Base-by-base conservation (phyloP, 2,888 invertebrate genomes). In the Tryphoninae sp. region DNA sequence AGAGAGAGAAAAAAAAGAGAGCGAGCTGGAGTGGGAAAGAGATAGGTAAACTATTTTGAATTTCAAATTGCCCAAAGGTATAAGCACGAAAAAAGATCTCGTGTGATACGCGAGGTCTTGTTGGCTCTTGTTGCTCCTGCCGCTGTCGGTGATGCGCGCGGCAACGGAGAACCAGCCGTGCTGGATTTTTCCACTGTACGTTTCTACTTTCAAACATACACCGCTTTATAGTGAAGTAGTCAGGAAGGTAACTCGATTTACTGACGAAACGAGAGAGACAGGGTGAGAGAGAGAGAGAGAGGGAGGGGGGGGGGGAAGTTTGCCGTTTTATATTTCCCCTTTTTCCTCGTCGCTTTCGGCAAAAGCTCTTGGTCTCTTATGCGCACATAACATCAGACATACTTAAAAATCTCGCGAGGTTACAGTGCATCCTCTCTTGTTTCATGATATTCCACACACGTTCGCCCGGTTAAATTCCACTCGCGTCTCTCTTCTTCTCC, bases 1-100 rank as follows among this genome's bases (percentile, higher is more conserved):
- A 71, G 23, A 9, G 59, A 19, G 19, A 19, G 19, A 19, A 51
- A 23, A 62, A 2, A 8, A 26, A 72, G 49, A 59, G 67, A 59
- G 49, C 19, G 61, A 58, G 55, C 53, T 62, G 45, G 26, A 22
- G 65, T 55, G 64, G 16, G 58, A 11, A 45, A 72, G 51, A 78
- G 85, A 82, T 83, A 84, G 87, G 86, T 87, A 87, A 88, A 87
- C 87, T 89, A 84, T 87, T 89, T 87, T 89, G 88, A 87, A 89
- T 86, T 89, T 89, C 87, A 89, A 88, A 89, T 89, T 74, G 69
- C 78, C 78, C 78, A 81, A 86, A 86, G 86, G 84, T 80, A 77
- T 77, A 86, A 85, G 81, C 83, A 71, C 69, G 78, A 81, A 84
- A 81, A 84, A 83, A 86, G 74, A 71, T 76, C 69, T 76, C 81